A percentile compares a stretch with the other conserved stretches of the same genome.
Conservation (phyloP, 2,888 invertebrate genomes). For the Mythimna albipuncta region DNA sequence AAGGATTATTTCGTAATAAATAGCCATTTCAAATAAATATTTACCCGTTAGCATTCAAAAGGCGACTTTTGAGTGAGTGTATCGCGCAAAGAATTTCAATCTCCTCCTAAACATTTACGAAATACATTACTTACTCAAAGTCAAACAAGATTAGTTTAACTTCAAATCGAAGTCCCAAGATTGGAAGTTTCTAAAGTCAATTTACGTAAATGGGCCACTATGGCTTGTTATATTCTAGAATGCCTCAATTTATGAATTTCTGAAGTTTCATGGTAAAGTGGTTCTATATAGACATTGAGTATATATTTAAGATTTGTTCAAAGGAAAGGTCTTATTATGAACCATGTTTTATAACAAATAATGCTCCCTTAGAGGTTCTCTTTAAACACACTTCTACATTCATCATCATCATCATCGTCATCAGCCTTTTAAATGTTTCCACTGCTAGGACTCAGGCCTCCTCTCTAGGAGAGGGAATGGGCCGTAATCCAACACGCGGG, state of each 20-base stretch:
- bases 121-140: constrained; percentile 32
- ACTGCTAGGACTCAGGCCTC: too few species aligned
- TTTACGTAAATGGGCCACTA: constrained; percentile 48
- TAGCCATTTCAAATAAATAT: too few species aligned
- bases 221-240: constrained; percentile 11
- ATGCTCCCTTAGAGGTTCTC: too few species aligned
- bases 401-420: too few species aligned
- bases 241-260: constrained; percentile 14
- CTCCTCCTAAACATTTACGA: constrained; percentile 15
- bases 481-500: too few species aligned
- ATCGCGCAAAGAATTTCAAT: constrained; percentile 18
- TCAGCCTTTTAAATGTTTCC: too few species aligned
- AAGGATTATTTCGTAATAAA: too few species aligned
- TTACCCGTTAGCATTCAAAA: not conserved
- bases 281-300: not conserved
- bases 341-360: too few species aligned
- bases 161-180: constrained; percentile 38
- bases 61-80: not conserved
- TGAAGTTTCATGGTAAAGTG: not conserved
- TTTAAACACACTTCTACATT: too few species aligned
- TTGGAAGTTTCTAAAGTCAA: constrained; percentile 51
- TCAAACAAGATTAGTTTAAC: constrained; percentile 43
- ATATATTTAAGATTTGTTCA: not conserved
- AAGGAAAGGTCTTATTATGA: not conserved
- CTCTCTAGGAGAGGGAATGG: too few species aligned